Evolutionary conservation across 2,797 vertebrate genomes (phyloP).

Genomic region (Bradypus variegatus): DNA sequence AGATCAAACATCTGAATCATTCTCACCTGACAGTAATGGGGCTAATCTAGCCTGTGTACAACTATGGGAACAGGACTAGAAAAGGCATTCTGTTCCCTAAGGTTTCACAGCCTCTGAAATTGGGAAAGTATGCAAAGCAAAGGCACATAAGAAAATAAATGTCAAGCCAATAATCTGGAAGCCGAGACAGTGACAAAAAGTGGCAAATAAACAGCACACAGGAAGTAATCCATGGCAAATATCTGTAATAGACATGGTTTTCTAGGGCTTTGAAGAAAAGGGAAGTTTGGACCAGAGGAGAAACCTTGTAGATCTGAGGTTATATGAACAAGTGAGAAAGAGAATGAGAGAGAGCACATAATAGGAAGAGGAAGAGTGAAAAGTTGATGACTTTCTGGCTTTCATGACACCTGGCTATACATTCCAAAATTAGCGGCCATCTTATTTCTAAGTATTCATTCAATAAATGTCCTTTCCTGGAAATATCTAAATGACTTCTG

Average conservation of each 20-base stretch:
- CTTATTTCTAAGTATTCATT: background rate
- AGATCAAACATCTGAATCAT: background rate
- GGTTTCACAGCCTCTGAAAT: background rate
- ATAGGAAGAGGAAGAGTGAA: background rate
- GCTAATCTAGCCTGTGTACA: background rate
- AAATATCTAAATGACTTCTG: background rate
- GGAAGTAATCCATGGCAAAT: background rate
- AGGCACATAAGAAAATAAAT: background rate
- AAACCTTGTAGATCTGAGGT: background rate
- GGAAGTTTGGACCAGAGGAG: background rate
- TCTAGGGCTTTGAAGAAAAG: background rate
- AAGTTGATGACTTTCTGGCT: background rate
- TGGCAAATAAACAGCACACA: background rate
- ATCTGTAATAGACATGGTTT: background rate
- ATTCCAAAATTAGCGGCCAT: background rate
- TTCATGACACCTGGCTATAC: background rate
- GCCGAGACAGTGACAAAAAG: background rate
- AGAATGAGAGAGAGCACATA: too few species aligned
- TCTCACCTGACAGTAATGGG: background rate
- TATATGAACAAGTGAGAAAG: background rate
- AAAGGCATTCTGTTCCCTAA: background rate
- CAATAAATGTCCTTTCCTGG: background rate
- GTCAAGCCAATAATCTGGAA: background rate
- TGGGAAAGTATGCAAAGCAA: background rate
- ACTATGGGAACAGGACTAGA: background rate